Base-by-base conservation (phyloP, 2,888 invertebrate genomes). In the Galerucella calmariensis region DNA sequence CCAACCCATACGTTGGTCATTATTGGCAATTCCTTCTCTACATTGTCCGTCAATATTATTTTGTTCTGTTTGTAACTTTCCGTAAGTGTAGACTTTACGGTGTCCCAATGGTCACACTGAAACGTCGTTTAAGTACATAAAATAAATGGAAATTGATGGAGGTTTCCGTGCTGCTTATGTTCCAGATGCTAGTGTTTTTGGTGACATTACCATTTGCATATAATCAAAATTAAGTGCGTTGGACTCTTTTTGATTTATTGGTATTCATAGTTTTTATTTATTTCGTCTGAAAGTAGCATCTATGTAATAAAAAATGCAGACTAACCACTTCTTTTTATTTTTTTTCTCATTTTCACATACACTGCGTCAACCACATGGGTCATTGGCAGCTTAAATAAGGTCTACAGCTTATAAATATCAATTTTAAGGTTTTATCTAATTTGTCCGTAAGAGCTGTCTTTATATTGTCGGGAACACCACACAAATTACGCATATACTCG, bases 41-140 rank as follows among this genome's bases (percentile, higher is more conserved):
- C 51, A 16, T 63, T 62, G 51, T 69, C 69, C 69, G 69, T 69
- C 69, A 69, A 69, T 69, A 69, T 69, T 69, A 63, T 69, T 69
- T 48, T 62, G 35, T 51, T 63, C 41, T 62, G 51, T 48, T 62
- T 44, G 27, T 61, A 61, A 46, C 61, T 69, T 59, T 46, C 41
- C 59, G 41, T 58, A 69, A 69, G 69, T 69, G 27, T 61, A 53
- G 69, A 46, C 14, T 35, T n/a, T 48, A 62, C 62, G 63, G 35
- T 20, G 62, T 62, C 62, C 62, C 62, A 62, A 62, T 41, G 46
- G 46, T 46, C 63, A 20, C 3, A 41, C 41, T 62, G 63, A 46
- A 46, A 20, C 67, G 53, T 56, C 53, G 67, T 63, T 69, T 62
- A 69, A 63, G 62, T 69, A 69, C 62, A 53, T 69, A 63, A 69